Evolutionary conservation across 2,888 invertebrate species (phyloP), one percentile per base, ranked within the genome.

Genomic region (Mellilla xanthometata): DNA sequence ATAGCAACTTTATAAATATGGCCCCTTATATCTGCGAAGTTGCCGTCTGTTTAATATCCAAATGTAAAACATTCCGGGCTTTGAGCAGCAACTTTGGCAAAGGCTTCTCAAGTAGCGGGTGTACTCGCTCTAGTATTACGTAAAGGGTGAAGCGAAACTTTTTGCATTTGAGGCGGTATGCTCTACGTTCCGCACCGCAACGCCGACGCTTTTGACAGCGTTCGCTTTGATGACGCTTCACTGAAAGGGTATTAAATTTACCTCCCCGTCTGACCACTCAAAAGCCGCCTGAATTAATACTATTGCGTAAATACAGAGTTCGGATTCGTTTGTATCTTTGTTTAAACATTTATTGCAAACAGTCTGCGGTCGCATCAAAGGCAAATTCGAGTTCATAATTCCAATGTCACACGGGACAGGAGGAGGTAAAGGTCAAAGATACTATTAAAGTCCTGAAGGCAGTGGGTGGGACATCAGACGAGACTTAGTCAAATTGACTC

Each of bases 101-200:
- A 84, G 80, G 81, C 76, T 83, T 75, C 82, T 77, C 71, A 77
- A 82, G 81, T 76, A 73, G 41, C 68, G 64, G 65, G 64, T 65
- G 65, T 67, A 62, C 74, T 70, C 70, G 32, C 33, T 67, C 68
- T 67, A 68, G 72, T 73, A 77, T 80, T 77, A 81, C 78, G 72
- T 72, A 81, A 85, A 81, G 84, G 81, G 82, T 82, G 49, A 74
- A 76, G 85, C 73, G 77, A 82, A 88, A 87, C 78, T 87, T 89
- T 89, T 85, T 83, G 79, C 82, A 81, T 87, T 82, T 80, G 77
- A 77, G 68, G 71, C 78, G 29, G 71, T 67, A 76, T 76, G 76
- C 76, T 78, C 76, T 71, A 66, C 76, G 80, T 78, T 80, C 74
- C 81, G 78, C 77, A 71, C 70, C 74, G 81, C 68, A 72, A 74